These are phyloP conservation scores for Acestrorhynchus altus DNA, from an alignment of 2,797 vertebrate genomes.

Conservation along the genomic window DNA sequence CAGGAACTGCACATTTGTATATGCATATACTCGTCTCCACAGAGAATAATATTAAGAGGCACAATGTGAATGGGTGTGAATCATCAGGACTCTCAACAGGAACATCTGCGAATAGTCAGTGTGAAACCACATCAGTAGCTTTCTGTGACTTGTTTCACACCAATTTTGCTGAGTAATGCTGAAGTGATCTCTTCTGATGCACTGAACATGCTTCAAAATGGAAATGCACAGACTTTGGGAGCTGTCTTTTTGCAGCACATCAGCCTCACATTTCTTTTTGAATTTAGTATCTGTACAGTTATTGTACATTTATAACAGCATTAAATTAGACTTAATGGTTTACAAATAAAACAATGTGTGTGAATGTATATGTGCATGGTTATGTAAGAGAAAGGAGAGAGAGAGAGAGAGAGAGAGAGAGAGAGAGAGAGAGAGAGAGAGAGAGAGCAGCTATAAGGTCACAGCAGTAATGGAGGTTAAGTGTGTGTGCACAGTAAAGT, in stretches of 20 bases:
- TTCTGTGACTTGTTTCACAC: slow-evolving; percentile 23
- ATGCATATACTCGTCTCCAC: background rate
- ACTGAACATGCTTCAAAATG: slow-evolving; percentile 28
- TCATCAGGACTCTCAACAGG: slow-evolving; percentile 40
- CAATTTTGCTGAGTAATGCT: slow-evolving; percentile 36
- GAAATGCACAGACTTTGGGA: no score
- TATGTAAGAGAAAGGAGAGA: background rate
- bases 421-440: background rate
- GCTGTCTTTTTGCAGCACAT: no score
- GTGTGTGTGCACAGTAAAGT: slow-evolving; percentile 49
- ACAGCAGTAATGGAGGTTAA: slow-evolving; percentile 44
- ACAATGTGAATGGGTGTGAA: slow-evolving; percentile 11
- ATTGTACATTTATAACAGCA: slow-evolving; percentile 19
- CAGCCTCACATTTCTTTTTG: no score
- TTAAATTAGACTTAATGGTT: slow-evolving; percentile 22
- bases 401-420: no score
- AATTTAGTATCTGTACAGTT: slow-evolving; percentile 26
- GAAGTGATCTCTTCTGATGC: slow-evolving; percentile 17
- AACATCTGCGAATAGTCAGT: slow-evolving; percentile 41
- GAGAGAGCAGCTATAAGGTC: slow-evolving; percentile 46
- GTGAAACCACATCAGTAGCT: slow-evolving; percentile 20
- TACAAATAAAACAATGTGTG: background rate
- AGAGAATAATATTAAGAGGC: slow-evolving; percentile 24
- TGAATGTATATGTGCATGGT: slow-evolving; percentile 10
- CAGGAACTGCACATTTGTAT: slow-evolving; percentile 7